Conservation (phyloP, 2,888 invertebrate genomes). For the Apotomis capreana region DNA sequence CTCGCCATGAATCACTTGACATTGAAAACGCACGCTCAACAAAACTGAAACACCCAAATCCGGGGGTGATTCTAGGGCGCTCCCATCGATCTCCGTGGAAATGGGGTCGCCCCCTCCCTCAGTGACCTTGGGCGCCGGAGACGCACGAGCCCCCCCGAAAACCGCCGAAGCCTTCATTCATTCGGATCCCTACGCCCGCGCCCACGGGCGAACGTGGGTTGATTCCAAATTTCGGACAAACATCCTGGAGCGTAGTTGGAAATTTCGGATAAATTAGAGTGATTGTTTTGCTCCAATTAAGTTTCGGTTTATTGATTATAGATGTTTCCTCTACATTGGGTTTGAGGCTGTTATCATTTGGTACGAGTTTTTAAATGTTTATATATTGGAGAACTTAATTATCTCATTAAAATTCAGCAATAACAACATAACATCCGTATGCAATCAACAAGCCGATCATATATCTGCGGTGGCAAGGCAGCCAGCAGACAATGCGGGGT, state of each 20-base stretch:
- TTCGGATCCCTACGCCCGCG: constrained; percentile 58
- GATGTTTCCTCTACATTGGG: constrained; percentile 4
- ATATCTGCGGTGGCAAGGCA: constrained; percentile 42
- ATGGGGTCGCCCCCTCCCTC: constrained; percentile 68
- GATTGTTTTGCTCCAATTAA: constrained; percentile 32
- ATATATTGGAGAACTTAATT: constrained; percentile 15
- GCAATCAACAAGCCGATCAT: constrained; percentile 42
- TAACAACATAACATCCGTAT: constrained; percentile 47
- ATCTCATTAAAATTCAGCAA: constrained; percentile 36
- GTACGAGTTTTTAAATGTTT: constrained; percentile 17
- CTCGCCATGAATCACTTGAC: constrained; percentile 73
- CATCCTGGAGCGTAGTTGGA: constrained; percentile 26
- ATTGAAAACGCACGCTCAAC: constrained; percentile 73
- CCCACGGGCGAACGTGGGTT: constrained; percentile 53
- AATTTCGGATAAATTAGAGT: constrained; percentile 31
- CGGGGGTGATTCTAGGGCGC: constrained; percentile 67
- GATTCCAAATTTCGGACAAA: constrained; percentile 48
- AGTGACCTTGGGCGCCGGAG: constrained; percentile 70
- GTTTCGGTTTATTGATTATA: constrained; percentile 20
- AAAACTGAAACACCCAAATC: constrained; percentile 65
- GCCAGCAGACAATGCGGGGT: constrained; percentile 69
- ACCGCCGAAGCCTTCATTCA: constrained; percentile 74
- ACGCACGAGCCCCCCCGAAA: constrained; percentile 68
- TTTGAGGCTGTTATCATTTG: constrained; percentile 22
- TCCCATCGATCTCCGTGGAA: constrained; percentile 80